phyloP scores from a whole-genome alignment of 2,888 invertebrate species.

The Hydrotaea diabolus region DNA sequence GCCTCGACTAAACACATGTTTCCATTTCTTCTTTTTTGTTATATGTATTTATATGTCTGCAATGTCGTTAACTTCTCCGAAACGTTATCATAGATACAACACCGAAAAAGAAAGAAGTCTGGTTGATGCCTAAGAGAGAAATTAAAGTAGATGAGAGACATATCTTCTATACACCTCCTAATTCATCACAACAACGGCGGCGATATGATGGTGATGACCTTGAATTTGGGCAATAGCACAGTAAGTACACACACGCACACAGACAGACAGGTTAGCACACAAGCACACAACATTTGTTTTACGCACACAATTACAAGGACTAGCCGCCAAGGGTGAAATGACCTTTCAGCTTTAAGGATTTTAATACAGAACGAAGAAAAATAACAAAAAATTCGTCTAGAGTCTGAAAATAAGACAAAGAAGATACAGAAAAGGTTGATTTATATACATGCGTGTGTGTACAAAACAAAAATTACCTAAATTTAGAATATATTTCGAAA shows the following conservation, averaged over 20 bases:
- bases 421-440: background rate
- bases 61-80: background rate
- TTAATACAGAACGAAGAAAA: background rate
- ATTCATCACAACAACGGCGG: background rate
- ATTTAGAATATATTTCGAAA: background rate
- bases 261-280: background rate
- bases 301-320: slow-evolving; percentile 30
- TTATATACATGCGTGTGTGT: no score
- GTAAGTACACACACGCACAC: background rate
- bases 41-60: background rate
- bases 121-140: background rate
- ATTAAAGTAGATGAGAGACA: slow-evolving; percentile 36
- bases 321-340: slow-evolving; percentile 36
- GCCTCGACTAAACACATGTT: background rate
- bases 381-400: slow-evolving; percentile 41
- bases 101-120: background rate
- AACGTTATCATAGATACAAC: slow-evolving; percentile 24
- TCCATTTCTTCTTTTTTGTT: background rate
- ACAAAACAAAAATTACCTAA: background rate
- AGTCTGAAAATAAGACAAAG: background rate
- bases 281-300: no score
- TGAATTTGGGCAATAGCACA: slow-evolving; percentile 56
- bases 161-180: background rate
- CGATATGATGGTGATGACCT: slow-evolving; percentile 48
- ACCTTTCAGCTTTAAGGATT: slow-evolving; percentile 42